phyloP scores from a whole-genome alignment of 2,888 invertebrate species.

The Nomada lathburiana region DNA sequence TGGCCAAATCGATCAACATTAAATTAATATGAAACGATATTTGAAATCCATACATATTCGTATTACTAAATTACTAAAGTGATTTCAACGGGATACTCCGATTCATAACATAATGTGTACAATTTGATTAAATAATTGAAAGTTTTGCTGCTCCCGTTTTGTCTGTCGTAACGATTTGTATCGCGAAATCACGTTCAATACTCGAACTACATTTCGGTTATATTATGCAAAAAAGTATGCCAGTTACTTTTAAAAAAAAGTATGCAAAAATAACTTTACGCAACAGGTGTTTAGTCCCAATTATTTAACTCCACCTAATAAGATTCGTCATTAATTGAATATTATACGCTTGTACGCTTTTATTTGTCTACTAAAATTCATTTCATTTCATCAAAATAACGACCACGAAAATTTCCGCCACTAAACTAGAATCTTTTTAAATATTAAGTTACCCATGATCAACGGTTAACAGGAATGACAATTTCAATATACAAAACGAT shows the following conservation, averaged over 20 bases:
- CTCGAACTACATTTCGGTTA: not conserved
- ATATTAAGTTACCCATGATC: too few species aligned
- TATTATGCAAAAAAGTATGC: not conserved
- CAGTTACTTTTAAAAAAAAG: conserved; percentile 3
- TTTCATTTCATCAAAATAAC: not conserved
- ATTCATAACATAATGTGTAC: not conserved
- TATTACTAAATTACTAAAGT: not conserved
- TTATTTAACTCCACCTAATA: not conserved
- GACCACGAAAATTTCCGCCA: not conserved
- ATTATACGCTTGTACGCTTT: not conserved
- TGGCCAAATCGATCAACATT: not conserved
- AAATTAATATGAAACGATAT: not conserved
- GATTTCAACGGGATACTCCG: conserved; percentile 2
- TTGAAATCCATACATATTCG: not conserved
- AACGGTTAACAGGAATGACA: too few species aligned
- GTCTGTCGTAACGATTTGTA: not conserved
- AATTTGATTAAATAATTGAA: not conserved
- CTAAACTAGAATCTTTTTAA: too few species aligned
- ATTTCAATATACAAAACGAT: too few species aligned
- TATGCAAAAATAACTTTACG: conserved; percentile 1
- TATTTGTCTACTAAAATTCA: not conserved
- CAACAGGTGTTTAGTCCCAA: not conserved
- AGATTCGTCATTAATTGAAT: not conserved
- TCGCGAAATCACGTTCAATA: not conserved
- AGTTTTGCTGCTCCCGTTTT: not conserved